Conservation (phyloP, 1,140 invertebrate genomes). For the Trichonephila clavata region DNA sequence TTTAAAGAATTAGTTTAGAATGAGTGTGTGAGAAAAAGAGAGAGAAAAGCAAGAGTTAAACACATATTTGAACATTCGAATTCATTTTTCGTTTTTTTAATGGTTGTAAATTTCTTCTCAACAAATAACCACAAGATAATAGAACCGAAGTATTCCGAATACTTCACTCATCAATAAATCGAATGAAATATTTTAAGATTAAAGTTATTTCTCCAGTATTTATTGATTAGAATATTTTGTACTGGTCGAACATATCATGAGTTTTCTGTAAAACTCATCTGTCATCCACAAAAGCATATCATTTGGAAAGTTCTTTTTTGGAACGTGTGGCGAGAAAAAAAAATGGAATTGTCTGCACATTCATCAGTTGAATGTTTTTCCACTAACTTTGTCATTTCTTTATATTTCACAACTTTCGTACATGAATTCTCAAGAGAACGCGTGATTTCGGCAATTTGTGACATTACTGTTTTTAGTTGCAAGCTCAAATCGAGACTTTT, state of each 20-base stretch:
- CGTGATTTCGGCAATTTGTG: neutral
- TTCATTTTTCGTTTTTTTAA: too few species aligned
- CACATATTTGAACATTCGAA: neutral
- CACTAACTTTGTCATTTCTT: conserved; percentile 12
- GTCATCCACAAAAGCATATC: conserved; percentile 27
- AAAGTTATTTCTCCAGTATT: neutral
- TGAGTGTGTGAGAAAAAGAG: neutral
- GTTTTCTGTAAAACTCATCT: conserved; percentile 12
- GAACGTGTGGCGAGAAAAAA: neutral
- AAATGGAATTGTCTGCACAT: conserved; percentile 1
- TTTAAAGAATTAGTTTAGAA: too few species aligned
- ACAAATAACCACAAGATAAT: neutral
- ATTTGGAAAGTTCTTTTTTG: conserved; percentile 25
- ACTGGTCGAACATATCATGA: conserved; percentile 26
- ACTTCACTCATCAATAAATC: neutral
- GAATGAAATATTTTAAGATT: neutral
- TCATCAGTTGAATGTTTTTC: conserved; percentile 7
- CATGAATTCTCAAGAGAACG: neutral
- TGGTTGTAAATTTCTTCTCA: neutral
- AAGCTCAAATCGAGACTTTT: conserved; percentile 18
- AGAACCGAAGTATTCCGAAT: neutral
- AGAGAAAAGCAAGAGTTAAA: neutral
- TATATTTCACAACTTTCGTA: neutral
- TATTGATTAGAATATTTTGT: neutral
- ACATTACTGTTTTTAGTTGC: conserved; percentile 26